These are phyloP conservation scores for Scaptomyza caliginosa DNA, from an alignment of 2,888 invertebrate genomes.

Conservation along the genomic window DNA sequence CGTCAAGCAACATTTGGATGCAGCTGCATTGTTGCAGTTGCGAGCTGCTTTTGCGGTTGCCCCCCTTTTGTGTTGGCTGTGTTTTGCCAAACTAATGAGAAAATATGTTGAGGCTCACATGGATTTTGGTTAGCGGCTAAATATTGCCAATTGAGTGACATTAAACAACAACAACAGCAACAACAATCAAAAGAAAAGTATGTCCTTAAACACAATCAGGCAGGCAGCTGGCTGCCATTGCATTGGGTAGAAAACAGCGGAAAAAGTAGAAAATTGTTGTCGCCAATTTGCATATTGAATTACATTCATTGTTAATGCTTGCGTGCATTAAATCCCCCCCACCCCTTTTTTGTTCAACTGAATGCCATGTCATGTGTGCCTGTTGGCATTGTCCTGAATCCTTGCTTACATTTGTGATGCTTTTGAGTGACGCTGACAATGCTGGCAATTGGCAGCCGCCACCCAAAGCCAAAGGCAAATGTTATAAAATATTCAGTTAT, in stretches of 20 bases:
- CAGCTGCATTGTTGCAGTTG: constrained; percentile 17
- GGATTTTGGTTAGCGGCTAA: constrained; percentile 59
- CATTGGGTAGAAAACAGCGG: constrained; percentile 39
- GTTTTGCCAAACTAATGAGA: constrained; percentile 51
- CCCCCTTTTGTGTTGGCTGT: not conserved
- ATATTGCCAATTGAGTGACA: constrained; percentile 35
- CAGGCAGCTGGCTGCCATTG: not conserved
- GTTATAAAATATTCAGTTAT: constrained; percentile 73
- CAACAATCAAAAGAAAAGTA: not conserved
- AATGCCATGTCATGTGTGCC: constrained; percentile 9
- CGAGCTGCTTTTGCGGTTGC: not conserved
- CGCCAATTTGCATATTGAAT: constrained; percentile 77
- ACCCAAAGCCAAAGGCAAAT: constrained; percentile 44
- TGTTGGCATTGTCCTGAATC: constrained; percentile 35
- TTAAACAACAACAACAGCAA: constrained; percentile 1
- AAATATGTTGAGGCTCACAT: constrained; percentile 50
- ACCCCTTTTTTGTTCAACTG: not conserved
- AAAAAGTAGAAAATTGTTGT: constrained; percentile 68
- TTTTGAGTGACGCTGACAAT: constrained; percentile 73
- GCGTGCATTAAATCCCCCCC: constrained; percentile 44
- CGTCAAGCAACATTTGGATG: constrained; percentile 31
- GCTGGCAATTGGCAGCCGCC: constrained; percentile 72
- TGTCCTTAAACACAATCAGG: constrained; percentile 3
- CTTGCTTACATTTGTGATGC: constrained; percentile 57
- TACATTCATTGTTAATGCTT: constrained; percentile 74